Evolutionary conservation across 2,113 vertebrate species (phyloP).

Genomic region (Haplotaxodon microlepis): DNA sequence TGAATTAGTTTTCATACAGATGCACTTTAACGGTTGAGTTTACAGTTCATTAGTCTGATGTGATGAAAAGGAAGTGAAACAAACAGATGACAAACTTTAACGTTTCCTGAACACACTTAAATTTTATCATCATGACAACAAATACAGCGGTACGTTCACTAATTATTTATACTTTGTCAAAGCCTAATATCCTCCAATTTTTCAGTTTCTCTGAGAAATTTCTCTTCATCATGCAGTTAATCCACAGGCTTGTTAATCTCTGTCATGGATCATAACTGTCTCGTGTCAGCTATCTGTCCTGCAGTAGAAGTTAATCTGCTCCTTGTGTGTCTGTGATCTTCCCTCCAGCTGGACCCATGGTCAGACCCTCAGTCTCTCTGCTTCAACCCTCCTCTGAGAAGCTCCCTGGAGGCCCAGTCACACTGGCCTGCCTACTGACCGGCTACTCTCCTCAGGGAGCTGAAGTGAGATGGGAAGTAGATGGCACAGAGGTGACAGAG

Average conservation of each 20-base stretch:
- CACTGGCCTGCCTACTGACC: conserved; percentile 2
- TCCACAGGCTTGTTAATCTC: not conserved
- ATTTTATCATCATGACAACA: rapidly evolving
- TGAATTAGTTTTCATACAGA: not conserved
- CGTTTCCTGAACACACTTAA: rapidly evolving
- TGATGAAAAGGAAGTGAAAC: not conserved
- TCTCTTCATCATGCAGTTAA: rapidly evolving
- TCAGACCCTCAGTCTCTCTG: not conserved
- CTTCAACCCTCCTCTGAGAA: not conserved
- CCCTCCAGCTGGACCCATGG: not conserved
- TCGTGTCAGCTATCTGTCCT: not conserved
- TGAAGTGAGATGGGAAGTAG: not conserved
- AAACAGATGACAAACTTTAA: not conserved
- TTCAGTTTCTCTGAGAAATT: rapidly evolving
- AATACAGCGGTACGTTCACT: rapidly evolving
- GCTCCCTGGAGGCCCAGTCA: conserved; percentile 3
- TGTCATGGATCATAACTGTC: rapidly evolving
- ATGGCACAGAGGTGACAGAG: not conserved
- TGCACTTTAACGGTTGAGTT: not conserved
- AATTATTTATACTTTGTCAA: rapidly evolving
- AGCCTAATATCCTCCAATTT: rapidly evolving
- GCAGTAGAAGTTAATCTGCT: not conserved
- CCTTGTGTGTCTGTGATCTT: not conserved
- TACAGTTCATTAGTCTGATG: not conserved
- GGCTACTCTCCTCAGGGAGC: not conserved